Base-by-base conservation (phyloP, 2,113 vertebrate species). In the Tenebrosternarchus preto region DNA sequence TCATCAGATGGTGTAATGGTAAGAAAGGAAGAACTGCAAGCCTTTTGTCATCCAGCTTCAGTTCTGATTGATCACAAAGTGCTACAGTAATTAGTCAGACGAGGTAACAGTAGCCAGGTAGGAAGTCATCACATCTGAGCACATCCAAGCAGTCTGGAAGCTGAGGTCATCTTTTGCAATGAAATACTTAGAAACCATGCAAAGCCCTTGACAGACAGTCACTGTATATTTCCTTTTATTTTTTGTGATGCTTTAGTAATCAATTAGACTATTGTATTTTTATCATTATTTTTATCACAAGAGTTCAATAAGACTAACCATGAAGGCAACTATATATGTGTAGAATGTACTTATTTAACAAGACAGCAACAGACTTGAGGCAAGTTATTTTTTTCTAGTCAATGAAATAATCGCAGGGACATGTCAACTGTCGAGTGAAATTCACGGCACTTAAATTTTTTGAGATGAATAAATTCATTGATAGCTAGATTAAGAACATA, bases 1-100 rank as follows among this genome's bases (percentile, higher is more conserved):
- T 89, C 91, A 93, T 85, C 85, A 86, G 88, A 92, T 91, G 89
- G 89, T 87, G 87, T 59, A 82, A 88, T 77, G 87, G 87, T 84
- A 36, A 73, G 72, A 85, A 81, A 36, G 53, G 36, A 59, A 50
- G 76, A 73, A 56, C 78, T 16, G 69, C 75, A 85, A 83, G 67
- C 82, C 31, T 73, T 63, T 83, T 73, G 79, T 63, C 72, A 39
- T 33, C 77, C 76, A 71, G 22, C 8, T 80, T 67, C 25, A 82
- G 17, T 68, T 39, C 64, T 68, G 33, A n/a, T n/a, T 39, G 27
- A 82, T 77, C 66, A 60, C 66, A 78, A 82, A 77, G 71, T 70
- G 73, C 60, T 76, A 6, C 64, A 72, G 77, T 82, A 86, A 82
- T 82, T 82, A 77, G 80, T 39, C 6, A 43, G 60, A 31, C 27